Base-by-base conservation (phyloP, 35 echinoderm and acorn worm genomes). In the Nesometra sesokonis region DNA sequence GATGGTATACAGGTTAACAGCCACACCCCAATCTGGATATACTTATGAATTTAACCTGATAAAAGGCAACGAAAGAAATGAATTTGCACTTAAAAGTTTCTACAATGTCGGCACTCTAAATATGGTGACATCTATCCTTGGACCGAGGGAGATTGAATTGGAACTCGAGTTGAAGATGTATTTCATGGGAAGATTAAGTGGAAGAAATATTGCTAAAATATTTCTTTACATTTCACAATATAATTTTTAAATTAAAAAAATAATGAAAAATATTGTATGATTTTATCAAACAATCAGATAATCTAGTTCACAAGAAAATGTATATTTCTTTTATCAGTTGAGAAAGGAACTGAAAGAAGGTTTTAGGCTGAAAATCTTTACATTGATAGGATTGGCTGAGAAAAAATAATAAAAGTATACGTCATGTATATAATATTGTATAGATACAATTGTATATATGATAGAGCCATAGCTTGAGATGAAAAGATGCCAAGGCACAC, bases 1-100 rank as follows among this genome's bases (percentile, higher is more conserved):
- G 35, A 85, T 82, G 35, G 29, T 91, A 13, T 91, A 87, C 85
- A 82, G 80, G 35, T 46, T 86, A 37, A 86, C 90, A 27, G 85
- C 85, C 30, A 82, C 84, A 0, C 90, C 90, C 11, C 78, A 91
- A 30, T 32, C 84, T 32, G 36, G 84, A 30, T 86, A 87, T 46
- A 36, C 37, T 0, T 91, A 91, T 46, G 34, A 91, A 23, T 91
- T 91, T 33, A 76, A 47, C 37, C 80, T 91, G n/a, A 86, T 39
- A 0, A 86, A 77, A 34, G 90, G 85, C 29, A 91, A 91, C 34
- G 80, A 34, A 36, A 86, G 84, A 34, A 39, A 39, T 39, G 79
- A 86, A 33, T 91, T 91, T 47, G 47, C 11, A 27, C 32, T 91
- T 0, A 17, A 39, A 19, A 82, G 33, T 0, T 17, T 33, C 5